Evolutionary conservation across 1,140 invertebrate species (phyloP), one percentile per base, ranked within the genome.

Genomic region (Ostrea denselamellosa): DNA sequence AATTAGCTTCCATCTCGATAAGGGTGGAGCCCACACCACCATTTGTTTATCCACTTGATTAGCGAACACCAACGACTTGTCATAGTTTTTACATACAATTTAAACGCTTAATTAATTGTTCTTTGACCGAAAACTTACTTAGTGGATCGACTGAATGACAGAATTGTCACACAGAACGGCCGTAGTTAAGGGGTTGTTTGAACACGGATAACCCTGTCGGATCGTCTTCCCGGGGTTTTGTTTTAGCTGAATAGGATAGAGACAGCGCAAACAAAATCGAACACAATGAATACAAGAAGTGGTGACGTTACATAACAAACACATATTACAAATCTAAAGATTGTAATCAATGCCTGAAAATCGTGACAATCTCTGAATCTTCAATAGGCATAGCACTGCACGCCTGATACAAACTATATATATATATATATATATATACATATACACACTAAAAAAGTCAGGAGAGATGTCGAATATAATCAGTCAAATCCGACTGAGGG

Each of bases 1-100:
- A 71, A 71, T 71, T 71, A 71, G 68, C 68, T 44, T 28, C 14
- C 68, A 12, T 25, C 8, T 0, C 28, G 68, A 71, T 71, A 71
- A 71, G 68, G 68, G 68, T 71, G 68, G 68, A 71, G 68, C 68
- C 25, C 5, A 12, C 8, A 14, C 28, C 22, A 34, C 68, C 25
- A 28, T 71, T 71, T 71, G 68, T 71, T 71, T 71, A 71, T 28
- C 28, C 68, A 71, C 68, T 71, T 28, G 68, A 71, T 71, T 71
- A 28, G 28, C 68, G 14, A 71, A 28, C 28, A 25, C 22, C 68
- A 71, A 71, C 28, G 68, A 71, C 68, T 28, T 71, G 68, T 71
- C 28, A 71, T 71, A 71, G 68, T 71, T 71, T 71, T 17, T 28
- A 71, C n/a, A 71, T 28, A 71, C 65, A 71, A 71, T 71, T 28